phyloP scores from a whole-genome alignment of 2,888 invertebrate genomes.

The Selenia dentaria region DNA sequence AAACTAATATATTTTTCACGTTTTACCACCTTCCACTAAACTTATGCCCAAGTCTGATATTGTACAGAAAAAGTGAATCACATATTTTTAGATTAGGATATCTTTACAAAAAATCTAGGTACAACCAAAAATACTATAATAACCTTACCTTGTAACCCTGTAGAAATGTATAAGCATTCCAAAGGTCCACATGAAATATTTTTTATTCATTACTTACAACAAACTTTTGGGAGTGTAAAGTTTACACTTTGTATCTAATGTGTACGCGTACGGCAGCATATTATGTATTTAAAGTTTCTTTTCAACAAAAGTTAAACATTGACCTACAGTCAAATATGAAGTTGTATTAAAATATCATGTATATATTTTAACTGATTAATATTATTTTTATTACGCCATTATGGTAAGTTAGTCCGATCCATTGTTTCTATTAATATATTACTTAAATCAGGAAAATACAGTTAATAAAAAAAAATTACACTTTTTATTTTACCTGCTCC shows the following conservation, averaged over 20 bases:
- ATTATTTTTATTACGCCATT: constrained; percentile 26
- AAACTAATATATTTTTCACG: too few species aligned
- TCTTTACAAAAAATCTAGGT: constrained; percentile 12
- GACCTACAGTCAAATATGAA: too few species aligned
- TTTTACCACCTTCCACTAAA: too few species aligned
- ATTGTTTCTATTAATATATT: constrained; percentile 31
- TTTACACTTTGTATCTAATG: constrained; percentile 1
- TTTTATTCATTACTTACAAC: constrained; percentile 3
- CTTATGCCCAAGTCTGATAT: constrained; percentile 15
- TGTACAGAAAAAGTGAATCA: constrained; percentile 9
- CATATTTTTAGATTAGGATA: constrained; percentile 14
- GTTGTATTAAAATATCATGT: too few species aligned
- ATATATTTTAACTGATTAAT: constrained; percentile 22
- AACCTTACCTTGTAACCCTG: neutral
- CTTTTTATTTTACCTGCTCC: neutral
- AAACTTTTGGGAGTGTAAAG: constrained; percentile 16
- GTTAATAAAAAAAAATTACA: constrained; percentile 24
- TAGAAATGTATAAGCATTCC: constrained; percentile 18
- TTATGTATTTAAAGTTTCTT: too few species aligned
- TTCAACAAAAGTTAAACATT: too few species aligned
- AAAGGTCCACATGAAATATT: constrained; percentile 11
- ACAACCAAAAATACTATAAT: constrained; percentile 1
- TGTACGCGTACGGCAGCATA: too few species aligned
- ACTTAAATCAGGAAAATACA: constrained; percentile 32
- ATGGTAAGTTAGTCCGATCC: constrained; percentile 29